Evolutionary conservation across 1,140 invertebrate genomes (phyloP).

Genomic region (Cryptotermes secundus): DNA sequence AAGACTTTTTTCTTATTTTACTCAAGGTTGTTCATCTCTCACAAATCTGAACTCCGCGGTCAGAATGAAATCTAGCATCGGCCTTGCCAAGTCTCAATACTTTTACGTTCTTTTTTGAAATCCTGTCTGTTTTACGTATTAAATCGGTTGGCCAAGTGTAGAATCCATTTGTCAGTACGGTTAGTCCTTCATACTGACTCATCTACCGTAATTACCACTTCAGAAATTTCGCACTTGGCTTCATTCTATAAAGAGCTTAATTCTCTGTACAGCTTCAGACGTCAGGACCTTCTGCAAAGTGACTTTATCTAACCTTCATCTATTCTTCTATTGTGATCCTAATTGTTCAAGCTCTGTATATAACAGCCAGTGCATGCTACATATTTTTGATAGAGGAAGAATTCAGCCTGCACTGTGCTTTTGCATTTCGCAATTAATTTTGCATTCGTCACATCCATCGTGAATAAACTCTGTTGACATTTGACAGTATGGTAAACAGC

Average conservation of each 20-base stretch:
- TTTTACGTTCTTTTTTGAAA: not conserved
- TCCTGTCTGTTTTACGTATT: not conserved
- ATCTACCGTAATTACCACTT: not conserved
- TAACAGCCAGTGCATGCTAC: not conserved
- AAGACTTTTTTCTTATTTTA: not conserved
- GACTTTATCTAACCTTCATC: not conserved
- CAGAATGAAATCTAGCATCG: not conserved
- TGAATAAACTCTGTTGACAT: too few species aligned
- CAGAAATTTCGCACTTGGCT: not conserved
- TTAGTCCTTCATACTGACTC: not conserved
- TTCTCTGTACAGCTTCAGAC: not conserved
- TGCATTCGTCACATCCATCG: too few species aligned
- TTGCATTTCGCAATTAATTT: too few species aligned
- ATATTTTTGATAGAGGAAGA: not conserved
- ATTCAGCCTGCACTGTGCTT: not conserved
- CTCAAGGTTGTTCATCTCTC: not conserved
- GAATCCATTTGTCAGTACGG: not conserved
- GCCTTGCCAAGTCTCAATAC: not conserved
- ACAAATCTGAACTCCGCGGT: not conserved
- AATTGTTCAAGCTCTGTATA: not conserved
- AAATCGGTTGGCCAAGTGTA: not conserved
- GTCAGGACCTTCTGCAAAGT: not conserved
- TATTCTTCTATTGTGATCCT: not conserved
- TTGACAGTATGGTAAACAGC: too few species aligned
- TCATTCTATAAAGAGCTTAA: slow-evolving; percentile 5